Percentiles rank a stretch among this genome's conserved stretches.
Conservation (phyloP, 1,140 invertebrate genomes). For the Bicyclus anynana region DNA sequence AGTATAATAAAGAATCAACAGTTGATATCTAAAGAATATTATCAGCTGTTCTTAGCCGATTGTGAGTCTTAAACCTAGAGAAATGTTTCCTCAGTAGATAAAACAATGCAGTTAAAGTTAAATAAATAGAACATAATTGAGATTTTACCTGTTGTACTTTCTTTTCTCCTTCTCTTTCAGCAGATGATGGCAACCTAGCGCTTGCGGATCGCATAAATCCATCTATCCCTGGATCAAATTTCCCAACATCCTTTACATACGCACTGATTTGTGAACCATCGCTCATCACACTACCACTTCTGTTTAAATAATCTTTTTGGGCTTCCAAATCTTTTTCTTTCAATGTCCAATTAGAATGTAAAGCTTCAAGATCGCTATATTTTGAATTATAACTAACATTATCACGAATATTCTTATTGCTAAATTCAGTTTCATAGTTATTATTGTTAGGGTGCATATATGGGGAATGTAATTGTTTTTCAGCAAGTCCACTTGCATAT, state of each 20-base stretch:
- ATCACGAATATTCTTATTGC: conserved; percentile 44
- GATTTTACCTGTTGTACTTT: conserved; percentile 79
- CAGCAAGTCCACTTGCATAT: conserved; percentile 67
- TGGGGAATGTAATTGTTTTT: conserved; percentile 65
- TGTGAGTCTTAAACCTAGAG: no score
- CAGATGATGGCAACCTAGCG: conserved; percentile 83
- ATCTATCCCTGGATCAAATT: conserved; percentile 48
- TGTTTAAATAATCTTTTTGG: conserved; percentile 65
- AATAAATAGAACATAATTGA: no score
- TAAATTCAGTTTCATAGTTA: conserved; percentile 66
- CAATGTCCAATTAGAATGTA: conserved; percentile 74
- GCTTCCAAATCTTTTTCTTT: conserved; percentile 63
- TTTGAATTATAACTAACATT: conserved; percentile 60
- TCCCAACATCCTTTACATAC: conserved; percentile 53
- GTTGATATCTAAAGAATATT: no score
- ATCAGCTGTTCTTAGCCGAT: no score
- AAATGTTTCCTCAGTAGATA: no score
- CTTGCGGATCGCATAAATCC: conserved; percentile 84
- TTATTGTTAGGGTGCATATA: conserved; percentile 63
- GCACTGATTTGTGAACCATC: conserved; percentile 68
- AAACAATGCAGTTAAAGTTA: no score
- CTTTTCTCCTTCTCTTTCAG: conserved; percentile 80
- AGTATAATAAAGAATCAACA: no score
- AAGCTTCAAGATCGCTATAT: conserved; percentile 58
- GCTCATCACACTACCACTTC: conserved; percentile 75